These are phyloP conservation scores for Cynodonichthys magdalenae DNA, from an alignment of 2,797 vertebrate species.

Conservation along the genomic window DNA sequence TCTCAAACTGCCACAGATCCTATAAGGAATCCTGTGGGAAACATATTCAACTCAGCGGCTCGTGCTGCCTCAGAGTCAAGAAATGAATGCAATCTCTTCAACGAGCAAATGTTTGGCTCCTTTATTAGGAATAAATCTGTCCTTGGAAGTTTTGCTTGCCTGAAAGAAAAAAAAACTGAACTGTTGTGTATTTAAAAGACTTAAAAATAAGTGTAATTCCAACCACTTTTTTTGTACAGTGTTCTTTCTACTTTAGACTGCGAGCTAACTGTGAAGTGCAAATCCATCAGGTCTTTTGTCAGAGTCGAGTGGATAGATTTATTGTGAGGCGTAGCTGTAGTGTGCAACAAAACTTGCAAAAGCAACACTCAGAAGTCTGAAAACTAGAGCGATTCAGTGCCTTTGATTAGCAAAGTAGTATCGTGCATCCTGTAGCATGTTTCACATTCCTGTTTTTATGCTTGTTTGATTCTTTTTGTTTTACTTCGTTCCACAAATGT, in stretches of 20 bases:
- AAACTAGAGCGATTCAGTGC: slow-evolving; percentile 74
- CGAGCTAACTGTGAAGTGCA: slow-evolving; percentile 96
- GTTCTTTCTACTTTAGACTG: slow-evolving; percentile 83
- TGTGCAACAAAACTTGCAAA: slow-evolving; percentile 71
- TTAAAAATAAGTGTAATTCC: slow-evolving; percentile 31
- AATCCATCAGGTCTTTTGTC: slow-evolving; percentile 91
- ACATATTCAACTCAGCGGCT: too few species aligned
- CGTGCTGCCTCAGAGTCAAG: neutral
- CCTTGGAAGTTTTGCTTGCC: slow-evolving; percentile 39
- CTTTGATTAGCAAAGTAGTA: slow-evolving; percentile 68
- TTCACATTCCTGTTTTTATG: slow-evolving; percentile 33
- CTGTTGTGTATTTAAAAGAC: slow-evolving; percentile 44
- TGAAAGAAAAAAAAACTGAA: slow-evolving; percentile 20
- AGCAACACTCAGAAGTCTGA: slow-evolving; percentile 69
- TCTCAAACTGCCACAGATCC: too few species aligned
- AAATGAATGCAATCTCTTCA: slow-evolving; percentile 39
- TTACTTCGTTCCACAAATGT: slow-evolving; percentile 17
- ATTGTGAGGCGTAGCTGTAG: slow-evolving; percentile 91
- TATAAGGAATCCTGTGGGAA: neutral
- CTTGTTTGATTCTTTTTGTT: slow-evolving; percentile 3
- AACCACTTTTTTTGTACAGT: slow-evolving; percentile 66
- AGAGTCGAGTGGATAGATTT: slow-evolving; percentile 89
- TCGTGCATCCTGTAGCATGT: slow-evolving; percentile 67
- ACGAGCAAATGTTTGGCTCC: neutral
- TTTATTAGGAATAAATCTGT: slow-evolving; percentile 15